A percentile compares a stretch with the other conserved stretches of the same genome.
Evolutionary conservation across 2,113 vertebrate species (phyloP).

Genomic region (Tragelaphus scriptus): DNA sequence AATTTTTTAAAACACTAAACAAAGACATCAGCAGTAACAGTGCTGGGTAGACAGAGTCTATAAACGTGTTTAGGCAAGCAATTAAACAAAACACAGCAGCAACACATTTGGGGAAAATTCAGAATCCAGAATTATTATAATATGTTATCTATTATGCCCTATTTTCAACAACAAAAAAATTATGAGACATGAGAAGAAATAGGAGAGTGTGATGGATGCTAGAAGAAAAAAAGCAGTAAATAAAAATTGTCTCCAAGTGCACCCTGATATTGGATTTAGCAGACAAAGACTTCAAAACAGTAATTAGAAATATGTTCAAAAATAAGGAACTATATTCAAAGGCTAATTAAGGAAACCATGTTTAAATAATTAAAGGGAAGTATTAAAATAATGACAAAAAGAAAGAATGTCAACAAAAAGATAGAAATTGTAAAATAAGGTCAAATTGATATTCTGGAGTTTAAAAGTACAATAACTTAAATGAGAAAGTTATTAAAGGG

Average conservation of each 20-base stretch:
- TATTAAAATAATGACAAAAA: neutral
- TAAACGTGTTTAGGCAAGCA: neutral
- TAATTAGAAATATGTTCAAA: neutral
- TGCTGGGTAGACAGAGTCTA: neutral
- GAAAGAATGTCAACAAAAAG: neutral
- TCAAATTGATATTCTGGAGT: neutral
- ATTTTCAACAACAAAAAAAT: neutral
- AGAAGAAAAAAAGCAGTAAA: neutral
- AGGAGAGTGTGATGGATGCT: neutral
- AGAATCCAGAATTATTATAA: neutral
- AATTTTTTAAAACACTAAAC: neutral
- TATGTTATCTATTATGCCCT: neutral
- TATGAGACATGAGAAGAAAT: neutral
- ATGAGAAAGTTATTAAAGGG: neutral
- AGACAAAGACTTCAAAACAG: neutral
- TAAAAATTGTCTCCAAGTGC: neutral
- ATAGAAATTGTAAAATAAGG: neutral
- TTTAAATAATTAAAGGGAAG: neutral
- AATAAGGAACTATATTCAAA: neutral
- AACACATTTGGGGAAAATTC: neutral
- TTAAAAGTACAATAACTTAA: neutral
- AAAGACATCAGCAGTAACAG: neutral
- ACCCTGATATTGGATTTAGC: neutral
- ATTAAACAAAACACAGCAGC: neutral
- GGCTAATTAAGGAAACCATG: neutral